A percentile compares a stretch with the other conserved stretches of the same genome.
phyloP scores from a whole-genome alignment of 2,797 vertebrate species.

The Lacerta viridis region DNA sequence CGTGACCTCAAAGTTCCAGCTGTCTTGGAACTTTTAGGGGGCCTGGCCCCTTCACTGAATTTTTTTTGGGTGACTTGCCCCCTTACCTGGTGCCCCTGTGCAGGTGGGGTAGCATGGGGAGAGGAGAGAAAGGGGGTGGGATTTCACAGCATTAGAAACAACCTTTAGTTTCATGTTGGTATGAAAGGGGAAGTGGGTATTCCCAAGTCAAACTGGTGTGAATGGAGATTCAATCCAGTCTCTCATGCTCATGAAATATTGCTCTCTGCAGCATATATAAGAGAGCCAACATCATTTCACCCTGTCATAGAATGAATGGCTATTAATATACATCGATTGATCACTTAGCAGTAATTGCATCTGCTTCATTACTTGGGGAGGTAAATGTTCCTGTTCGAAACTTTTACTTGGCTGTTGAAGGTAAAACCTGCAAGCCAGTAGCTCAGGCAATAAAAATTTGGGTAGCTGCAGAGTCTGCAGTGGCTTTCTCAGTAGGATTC shows the following conservation, averaged over 20 bases:
- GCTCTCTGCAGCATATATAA: conserved; percentile 53
- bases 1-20: too few relatives aligned
- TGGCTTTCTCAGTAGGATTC: conserved; percentile 18
- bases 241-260: conserved; percentile 10
- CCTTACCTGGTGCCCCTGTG: too few relatives aligned
- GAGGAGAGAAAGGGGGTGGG: too few relatives aligned
- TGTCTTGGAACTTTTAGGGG: too few relatives aligned
- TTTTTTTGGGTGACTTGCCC: too few relatives aligned
- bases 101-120: too few relatives aligned
- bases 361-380: conserved; percentile 60
- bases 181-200: too few relatives aligned
- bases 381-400: conserved; percentile 47
- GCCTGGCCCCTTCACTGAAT: too few relatives aligned
- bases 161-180: too few relatives aligned
- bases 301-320: conserved; percentile 52
- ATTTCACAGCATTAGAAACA: too few relatives aligned
- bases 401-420: conserved; percentile 56
- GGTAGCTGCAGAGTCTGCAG: conserved; percentile 17
- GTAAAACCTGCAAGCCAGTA: conserved; percentile 28
- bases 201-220: too few relatives aligned
- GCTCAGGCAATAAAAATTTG: not conserved
- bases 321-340: conserved; percentile 63
- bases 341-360: conserved; percentile 68
- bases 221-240: not conserved
- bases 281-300: conserved; percentile 62